Conservation (phyloP, 2,113 vertebrate genomes). For the Mohoua ochrocephala region DNA sequence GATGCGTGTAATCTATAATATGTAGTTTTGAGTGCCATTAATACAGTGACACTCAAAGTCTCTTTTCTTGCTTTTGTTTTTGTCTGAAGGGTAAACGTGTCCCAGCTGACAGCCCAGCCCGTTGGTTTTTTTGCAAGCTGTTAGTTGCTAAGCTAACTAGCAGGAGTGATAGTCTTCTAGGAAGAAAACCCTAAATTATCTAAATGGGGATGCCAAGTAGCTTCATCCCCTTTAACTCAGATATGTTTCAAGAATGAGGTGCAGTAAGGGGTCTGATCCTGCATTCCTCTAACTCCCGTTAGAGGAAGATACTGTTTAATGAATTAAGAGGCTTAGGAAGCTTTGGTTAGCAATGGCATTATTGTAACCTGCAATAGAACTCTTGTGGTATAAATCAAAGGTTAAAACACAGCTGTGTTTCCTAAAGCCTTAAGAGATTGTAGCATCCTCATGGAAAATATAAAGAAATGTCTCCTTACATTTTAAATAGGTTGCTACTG, state of each 20-base stretch:
- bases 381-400: not conserved
- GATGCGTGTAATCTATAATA: not conserved
- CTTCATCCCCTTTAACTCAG: not conserved
- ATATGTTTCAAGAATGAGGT: not conserved
- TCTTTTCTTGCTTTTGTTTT: constrained; percentile 36
- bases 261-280: not conserved
- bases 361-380: not conserved
- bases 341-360: not conserved
- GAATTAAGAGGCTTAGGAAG: not conserved
- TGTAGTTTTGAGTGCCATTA: not conserved
- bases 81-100: not conserved
- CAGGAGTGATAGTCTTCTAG: not conserved
- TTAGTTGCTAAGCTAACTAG: not conserved
- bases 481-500: not conserved
- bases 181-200: not conserved
- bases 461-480: not conserved
- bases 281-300: not conserved
- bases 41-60: not conserved
- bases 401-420: not conserved
- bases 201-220: not conserved
- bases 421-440: not conserved
- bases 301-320: not conserved
- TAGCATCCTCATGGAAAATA: not conserved
- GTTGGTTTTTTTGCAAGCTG: not conserved
- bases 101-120: not conserved